Conservation (phyloP, 2,113 vertebrate species). For the Aramus guarauna region DNA sequence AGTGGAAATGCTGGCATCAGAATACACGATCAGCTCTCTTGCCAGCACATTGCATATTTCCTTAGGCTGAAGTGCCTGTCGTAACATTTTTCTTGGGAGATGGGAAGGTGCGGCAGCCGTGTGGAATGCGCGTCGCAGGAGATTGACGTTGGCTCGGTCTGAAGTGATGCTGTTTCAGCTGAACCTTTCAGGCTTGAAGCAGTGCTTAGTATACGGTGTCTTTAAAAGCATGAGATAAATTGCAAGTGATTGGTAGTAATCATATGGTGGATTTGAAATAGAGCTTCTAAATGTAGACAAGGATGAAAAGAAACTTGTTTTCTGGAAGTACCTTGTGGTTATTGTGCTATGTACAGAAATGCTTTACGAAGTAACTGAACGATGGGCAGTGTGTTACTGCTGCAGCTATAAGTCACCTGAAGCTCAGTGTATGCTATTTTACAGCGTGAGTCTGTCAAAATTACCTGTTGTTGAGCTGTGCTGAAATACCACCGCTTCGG, state of each 20-base stretch:
- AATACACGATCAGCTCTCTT: accelerated
- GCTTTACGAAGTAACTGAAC: not conserved
- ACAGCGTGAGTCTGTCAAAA: not conserved
- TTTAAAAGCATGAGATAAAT: not conserved
- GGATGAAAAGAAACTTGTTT: not conserved
- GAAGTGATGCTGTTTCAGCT: not conserved
- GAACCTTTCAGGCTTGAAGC: not conserved
- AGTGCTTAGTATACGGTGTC: not conserved
- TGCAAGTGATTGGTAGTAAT: not conserved
- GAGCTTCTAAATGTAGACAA: not conserved
- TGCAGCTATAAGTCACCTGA: not conserved
- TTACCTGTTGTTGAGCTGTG: not conserved
- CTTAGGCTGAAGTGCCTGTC: not conserved
- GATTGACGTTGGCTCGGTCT: accelerated
- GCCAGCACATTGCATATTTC: accelerated
- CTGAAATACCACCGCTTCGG: not conserved
- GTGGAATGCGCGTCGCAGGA: accelerated
- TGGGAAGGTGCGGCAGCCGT: accelerated
- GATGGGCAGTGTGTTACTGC: accelerated
- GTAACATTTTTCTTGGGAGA: accelerated
- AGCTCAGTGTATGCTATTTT: not conserved
- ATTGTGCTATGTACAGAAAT: not conserved
- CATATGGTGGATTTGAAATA: not conserved
- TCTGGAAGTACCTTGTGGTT: not conserved
- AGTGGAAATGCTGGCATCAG: not conserved